Evolutionary conservation across 2,113 vertebrate species (phyloP).

Genomic region (Callithrix jacchus): DNA sequence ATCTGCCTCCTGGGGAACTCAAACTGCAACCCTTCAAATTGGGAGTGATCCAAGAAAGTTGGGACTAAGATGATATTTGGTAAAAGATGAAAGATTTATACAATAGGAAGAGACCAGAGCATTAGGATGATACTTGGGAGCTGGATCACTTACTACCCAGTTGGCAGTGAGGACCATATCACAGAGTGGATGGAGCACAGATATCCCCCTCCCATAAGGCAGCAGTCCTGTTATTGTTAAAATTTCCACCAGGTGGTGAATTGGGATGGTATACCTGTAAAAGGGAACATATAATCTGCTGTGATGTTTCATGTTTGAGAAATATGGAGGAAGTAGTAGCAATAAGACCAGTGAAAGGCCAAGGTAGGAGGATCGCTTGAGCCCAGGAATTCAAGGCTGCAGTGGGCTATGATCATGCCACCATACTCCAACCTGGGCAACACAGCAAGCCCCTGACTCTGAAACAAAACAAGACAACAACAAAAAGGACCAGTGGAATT

Average conservation of each 20-base stretch:
- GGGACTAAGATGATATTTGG: too few relatives aligned
- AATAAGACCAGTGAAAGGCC: neutral
- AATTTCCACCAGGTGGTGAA: neutral
- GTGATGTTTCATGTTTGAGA: neutral
- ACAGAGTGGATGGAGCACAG: neutral
- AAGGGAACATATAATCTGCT: neutral
- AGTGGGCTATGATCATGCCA: too few relatives aligned
- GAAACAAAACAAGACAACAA: too few relatives aligned
- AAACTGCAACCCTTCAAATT: neutral
- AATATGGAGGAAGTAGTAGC: neutral
- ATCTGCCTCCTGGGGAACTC: too few relatives aligned
- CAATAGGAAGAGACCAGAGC: too few relatives aligned
- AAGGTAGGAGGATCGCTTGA: too few relatives aligned
- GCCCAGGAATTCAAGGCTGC: too few relatives aligned
- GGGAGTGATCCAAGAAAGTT: neutral
- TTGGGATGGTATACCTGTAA: too few relatives aligned
- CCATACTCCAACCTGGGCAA: too few relatives aligned
- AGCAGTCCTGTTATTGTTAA: conserved; percentile 35
- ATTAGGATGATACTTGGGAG: neutral
- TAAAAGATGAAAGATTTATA: too few relatives aligned
- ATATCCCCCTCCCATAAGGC: neutral
- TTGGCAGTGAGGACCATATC: neutral
- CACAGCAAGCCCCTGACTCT: too few relatives aligned
- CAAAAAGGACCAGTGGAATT: neutral
- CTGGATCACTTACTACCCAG: neutral